phyloP scores from a whole-genome alignment of 1,140 invertebrate genomes.

The Pteromalus puparum region DNA sequence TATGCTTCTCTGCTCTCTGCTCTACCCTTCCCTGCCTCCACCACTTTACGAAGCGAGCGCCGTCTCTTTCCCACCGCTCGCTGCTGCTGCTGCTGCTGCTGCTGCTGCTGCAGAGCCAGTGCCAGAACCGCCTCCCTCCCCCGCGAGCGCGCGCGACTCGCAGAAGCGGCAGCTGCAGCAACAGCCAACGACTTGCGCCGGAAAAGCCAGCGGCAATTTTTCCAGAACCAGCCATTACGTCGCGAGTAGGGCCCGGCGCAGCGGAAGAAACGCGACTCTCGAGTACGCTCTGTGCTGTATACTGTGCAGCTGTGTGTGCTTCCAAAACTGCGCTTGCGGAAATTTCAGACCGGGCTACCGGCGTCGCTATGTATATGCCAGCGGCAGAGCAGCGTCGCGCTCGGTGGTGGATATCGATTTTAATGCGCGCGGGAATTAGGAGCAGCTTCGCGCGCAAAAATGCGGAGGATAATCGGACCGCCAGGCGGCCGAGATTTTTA shows the following conservation, averaged over 20 bases:
- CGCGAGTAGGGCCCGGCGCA: no score
- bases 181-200: conserved; percentile 25
- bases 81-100: no score
- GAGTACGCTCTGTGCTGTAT: background rate
- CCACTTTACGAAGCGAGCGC: conserved; percentile 3
- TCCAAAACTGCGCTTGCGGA: no score
- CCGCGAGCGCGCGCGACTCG: conserved; percentile 1
- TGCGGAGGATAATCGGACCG: background rate
- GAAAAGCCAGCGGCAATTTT: no score
- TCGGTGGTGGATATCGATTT: conserved; percentile 35
- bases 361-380: no score
- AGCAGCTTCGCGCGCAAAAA: background rate
- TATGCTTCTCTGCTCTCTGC: background rate
- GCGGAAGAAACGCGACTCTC: background rate
- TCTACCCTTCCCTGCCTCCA: conserved; percentile 22
- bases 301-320: no score
- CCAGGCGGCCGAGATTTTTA: no score
- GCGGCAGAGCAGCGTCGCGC: conserved; percentile 43
- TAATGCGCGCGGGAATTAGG: conserved; percentile 17
- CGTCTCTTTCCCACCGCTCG: background rate
- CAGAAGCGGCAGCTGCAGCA: conserved; percentile 41
- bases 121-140: background rate
- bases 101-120: no score
- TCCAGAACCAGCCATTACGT: background rate
- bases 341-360: no score